Evolutionary conservation across 2,113 vertebrate genomes (phyloP).

Genomic region (Hypanus sabinus): DNA sequence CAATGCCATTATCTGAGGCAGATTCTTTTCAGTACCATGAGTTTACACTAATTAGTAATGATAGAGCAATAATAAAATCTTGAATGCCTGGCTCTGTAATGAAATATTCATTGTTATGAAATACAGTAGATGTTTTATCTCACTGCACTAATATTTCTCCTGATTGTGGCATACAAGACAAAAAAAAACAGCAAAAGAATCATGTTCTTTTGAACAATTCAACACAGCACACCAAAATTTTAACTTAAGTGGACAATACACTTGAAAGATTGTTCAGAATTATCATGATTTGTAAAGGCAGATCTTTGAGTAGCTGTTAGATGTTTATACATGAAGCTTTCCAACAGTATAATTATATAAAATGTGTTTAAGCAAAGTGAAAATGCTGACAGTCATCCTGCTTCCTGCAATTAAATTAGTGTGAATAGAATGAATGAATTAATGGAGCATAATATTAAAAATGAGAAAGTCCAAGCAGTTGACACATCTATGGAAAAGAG

Average conservation of each 20-base stretch:
- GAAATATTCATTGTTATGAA: constrained; percentile 44
- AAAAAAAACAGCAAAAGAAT: no score
- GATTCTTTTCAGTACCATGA: constrained; percentile 4
- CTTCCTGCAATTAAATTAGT: background rate
- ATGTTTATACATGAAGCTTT: background rate
- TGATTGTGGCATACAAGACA: background rate
- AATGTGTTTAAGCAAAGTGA: background rate
- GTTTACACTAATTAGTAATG: constrained; percentile 42
- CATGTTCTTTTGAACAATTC: constrained; percentile 17
- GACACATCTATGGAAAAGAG: no score
- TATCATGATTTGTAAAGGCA: background rate
- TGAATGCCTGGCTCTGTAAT: constrained; percentile 44
- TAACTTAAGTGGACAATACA: background rate
- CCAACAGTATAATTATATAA: background rate
- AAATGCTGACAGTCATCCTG: background rate
- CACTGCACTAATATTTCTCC: constrained; percentile 44
- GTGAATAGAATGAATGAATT: background rate
- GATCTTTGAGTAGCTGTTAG: background rate
- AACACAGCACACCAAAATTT: background rate
- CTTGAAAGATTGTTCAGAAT: background rate
- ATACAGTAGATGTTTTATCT: constrained; percentile 46
- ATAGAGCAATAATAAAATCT: constrained; percentile 47
- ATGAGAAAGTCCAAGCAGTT: no score
- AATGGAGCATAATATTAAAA: background rate
- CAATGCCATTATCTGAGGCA: constrained; percentile 40